Evolutionary conservation across 2,888 invertebrate species (phyloP).

Genomic region (Meganola albula): DNA sequence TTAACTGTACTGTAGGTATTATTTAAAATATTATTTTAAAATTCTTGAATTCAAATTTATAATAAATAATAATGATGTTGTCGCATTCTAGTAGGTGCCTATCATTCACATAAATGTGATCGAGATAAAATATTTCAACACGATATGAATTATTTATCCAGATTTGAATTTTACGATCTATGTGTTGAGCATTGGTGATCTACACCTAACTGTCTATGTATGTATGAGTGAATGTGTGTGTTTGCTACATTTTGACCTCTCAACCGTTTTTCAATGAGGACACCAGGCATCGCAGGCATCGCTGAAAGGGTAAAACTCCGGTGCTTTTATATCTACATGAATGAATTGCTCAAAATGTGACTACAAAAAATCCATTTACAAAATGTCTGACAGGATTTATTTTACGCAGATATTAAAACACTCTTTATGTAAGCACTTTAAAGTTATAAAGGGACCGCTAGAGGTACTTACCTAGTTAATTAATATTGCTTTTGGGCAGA

Average conservation of each 20-base stretch:
- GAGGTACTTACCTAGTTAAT: constrained; percentile 28
- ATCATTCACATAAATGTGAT: no score
- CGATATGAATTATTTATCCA: no score
- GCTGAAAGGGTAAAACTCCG: constrained; percentile 60
- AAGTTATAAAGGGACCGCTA: constrained; percentile 23
- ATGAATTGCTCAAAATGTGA: constrained; percentile 55
- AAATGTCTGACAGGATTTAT: constrained; percentile 37
- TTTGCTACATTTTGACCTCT: constrained; percentile 55
- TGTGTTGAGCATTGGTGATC: no score
- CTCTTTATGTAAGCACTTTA: constrained; percentile 25
- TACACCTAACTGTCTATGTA: no score
- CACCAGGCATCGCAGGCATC: constrained; percentile 50
- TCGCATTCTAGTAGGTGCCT: no score
- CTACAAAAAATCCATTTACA: constrained; percentile 54
- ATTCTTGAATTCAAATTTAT: no score
- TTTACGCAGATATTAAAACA: constrained; percentile 27
- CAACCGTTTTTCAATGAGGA: constrained; percentile 63
- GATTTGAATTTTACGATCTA: no score
- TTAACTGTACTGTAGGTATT: no score
- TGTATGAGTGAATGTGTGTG: no score
- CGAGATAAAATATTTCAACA: no score
- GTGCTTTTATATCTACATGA: constrained; percentile 64
- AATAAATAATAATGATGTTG: no score
- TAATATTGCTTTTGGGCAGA: constrained; percentile 25
- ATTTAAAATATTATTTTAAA: no score